These are phyloP conservation scores for Bradypodion pumilum DNA, from an alignment of 2,797 vertebrate species.

Conservation along the genomic window DNA sequence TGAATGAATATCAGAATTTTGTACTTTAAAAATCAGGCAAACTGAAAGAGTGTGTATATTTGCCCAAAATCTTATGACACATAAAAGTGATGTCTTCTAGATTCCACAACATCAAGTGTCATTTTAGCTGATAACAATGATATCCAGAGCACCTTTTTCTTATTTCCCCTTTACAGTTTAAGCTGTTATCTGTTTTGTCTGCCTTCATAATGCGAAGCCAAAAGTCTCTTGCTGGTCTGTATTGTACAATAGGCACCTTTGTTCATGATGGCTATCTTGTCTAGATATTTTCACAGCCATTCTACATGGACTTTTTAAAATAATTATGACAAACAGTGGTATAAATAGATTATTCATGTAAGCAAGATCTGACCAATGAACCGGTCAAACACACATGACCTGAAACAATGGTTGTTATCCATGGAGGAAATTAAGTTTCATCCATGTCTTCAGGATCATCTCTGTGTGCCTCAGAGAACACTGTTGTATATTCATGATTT, in stretches of 20 bases:
- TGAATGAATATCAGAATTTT: constrained; percentile 14
- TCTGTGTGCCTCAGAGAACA: not conserved
- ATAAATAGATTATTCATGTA: not conserved
- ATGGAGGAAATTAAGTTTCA: constrained; percentile 21
- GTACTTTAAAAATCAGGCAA: constrained; percentile 6
- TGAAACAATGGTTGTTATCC: not conserved
- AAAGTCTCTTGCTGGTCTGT: constrained; percentile 7
- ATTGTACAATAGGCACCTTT: constrained; percentile 12
- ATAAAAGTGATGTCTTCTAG: not conserved
- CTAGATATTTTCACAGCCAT: not conserved
- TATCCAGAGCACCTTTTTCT: not conserved
- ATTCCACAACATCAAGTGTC: not conserved
- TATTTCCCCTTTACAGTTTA: not conserved
- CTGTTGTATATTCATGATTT: not conserved
- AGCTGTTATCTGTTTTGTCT: not conserved
- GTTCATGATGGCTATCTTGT: constrained; percentile 10
- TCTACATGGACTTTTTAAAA: not conserved
- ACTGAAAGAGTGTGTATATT: too few species aligned
- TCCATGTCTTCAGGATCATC: not conserved
- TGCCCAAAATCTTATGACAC: not conserved
- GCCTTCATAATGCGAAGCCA: not conserved
- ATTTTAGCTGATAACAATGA: not conserved
- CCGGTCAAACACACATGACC: constrained; percentile 14
- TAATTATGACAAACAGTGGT: constrained; percentile 20
- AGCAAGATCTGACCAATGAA: constrained; percentile 33